A percentile compares a stretch with the other conserved stretches of the same genome.
These are phyloP conservation scores for Keiferia lycopersicella DNA, from an alignment of 2,888 invertebrate genomes.

Conservation along the genomic window DNA sequence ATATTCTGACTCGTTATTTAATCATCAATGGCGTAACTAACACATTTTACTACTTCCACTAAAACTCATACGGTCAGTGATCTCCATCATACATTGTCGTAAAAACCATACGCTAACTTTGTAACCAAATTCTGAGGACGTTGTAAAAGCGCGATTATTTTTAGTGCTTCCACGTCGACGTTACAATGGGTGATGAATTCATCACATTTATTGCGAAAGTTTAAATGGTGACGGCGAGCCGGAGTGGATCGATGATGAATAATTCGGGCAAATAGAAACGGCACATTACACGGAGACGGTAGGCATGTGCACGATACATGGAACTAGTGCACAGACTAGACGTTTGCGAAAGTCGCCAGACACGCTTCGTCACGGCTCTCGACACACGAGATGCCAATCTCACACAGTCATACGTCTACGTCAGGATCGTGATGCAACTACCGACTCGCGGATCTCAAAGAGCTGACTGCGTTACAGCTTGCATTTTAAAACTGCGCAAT, in stretches of 20 bases:
- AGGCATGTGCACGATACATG: slow-evolving; percentile 34
- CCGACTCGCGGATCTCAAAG: slow-evolving; percentile 18
- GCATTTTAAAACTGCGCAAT: slow-evolving; percentile 15
- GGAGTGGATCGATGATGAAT: slow-evolving; percentile 27
- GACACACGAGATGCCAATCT: slow-evolving; percentile 62
- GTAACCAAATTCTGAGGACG: slow-evolving; percentile 26
- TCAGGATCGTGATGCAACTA: slow-evolving; percentile 60
- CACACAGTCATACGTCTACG: slow-evolving; percentile 61
- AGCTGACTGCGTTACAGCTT: slow-evolving; percentile 14
- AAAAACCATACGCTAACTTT: slow-evolving; percentile 28
- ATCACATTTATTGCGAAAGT: slow-evolving; percentile 27
- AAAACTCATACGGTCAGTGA: slow-evolving; percentile 24
- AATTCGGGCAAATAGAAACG: slow-evolving; percentile 31
- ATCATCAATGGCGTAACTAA: slow-evolving; percentile 25
- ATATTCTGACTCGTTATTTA: slow-evolving; percentile 4
- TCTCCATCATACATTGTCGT: slow-evolving; percentile 27
- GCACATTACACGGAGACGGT: slow-evolving; percentile 29
- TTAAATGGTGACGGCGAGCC: slow-evolving; percentile 20
- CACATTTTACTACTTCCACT: slow-evolving; percentile 24
- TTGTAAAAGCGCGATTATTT: slow-evolving; percentile 27
- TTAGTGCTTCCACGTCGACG: slow-evolving; percentile 26
- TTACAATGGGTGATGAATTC: slow-evolving; percentile 30
- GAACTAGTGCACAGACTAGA: slow-evolving; percentile 45
- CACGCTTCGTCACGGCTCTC: slow-evolving; percentile 64
- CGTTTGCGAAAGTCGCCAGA: slow-evolving; percentile 66